phyloP scores from a whole-genome alignment of 2,797 vertebrate species.

The Uromys caudimaculatus region DNA sequence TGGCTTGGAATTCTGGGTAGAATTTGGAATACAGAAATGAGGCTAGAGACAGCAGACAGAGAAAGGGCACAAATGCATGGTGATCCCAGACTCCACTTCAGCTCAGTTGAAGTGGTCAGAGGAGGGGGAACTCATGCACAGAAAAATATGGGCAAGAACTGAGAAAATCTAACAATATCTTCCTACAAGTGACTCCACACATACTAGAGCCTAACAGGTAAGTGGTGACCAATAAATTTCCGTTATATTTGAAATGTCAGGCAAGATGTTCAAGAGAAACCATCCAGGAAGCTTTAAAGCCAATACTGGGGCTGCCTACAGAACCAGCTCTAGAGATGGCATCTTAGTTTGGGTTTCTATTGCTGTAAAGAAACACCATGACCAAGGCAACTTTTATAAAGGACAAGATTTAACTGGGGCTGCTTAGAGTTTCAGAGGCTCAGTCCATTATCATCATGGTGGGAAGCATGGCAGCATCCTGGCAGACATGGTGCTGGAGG shows the following conservation, averaged over 20 bases:
- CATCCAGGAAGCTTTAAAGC: not conserved
- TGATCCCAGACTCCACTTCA: not conserved
- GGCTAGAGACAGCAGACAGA: not conserved
- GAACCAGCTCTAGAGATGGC: not conserved
- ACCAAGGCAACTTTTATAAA: not conserved
- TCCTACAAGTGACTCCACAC: not conserved
- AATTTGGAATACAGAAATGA: not conserved
- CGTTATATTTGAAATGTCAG: not conserved
- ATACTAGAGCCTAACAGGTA: not conserved
- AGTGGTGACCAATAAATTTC: not conserved
- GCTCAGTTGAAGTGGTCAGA: not conserved
- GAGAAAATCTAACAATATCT: not conserved
- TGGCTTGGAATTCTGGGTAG: not conserved
- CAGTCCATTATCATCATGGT: not conserved
- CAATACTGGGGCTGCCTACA: not conserved
- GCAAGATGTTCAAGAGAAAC: not conserved
- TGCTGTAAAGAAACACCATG: not conserved
- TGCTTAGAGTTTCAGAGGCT: not conserved
- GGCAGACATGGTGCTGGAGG: no score
- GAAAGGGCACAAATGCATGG: not conserved
- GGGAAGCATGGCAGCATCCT: not conserved
- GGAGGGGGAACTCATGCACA: accelerated
- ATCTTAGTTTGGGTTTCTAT: not conserved
- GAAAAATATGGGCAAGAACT: not conserved
- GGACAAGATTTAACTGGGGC: not conserved